These are phyloP conservation scores for Cheilosia pagana DNA, from an alignment of 2,888 invertebrate species.

Conservation along the genomic window DNA sequence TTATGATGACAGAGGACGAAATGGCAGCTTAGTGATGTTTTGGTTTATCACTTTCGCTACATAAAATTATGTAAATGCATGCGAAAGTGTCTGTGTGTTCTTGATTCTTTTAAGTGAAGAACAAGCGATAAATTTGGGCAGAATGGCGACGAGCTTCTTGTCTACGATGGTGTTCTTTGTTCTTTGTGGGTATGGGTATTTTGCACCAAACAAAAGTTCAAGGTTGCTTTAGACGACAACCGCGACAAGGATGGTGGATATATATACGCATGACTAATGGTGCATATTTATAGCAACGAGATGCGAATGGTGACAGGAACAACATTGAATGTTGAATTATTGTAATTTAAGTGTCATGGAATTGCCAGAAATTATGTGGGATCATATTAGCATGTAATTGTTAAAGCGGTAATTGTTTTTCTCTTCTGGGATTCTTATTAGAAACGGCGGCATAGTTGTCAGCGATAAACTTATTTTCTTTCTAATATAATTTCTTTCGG, in stretches of 20 bases:
- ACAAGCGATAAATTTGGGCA: conserved; percentile 53
- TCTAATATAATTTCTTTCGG: no score
- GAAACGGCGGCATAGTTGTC: no score
- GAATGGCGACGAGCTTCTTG: conserved; percentile 40
- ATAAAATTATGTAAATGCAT: conserved; percentile 68
- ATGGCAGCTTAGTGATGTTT: conserved; percentile 71
- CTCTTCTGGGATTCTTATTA: no score
- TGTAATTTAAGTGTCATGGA: conserved; percentile 4
- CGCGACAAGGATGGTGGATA: background rate
- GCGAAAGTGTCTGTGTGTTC: conserved; percentile 27
- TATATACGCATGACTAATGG: background rate
- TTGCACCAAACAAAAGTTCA: conserved; percentile 21
- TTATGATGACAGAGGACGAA: conserved; percentile 47
- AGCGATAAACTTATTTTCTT: no score
- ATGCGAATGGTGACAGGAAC: conserved; percentile 13
- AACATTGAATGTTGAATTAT: conserved; percentile 1
- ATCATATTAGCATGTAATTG: no score
- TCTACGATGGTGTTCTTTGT: conserved; percentile 18
- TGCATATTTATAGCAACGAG: background rate
- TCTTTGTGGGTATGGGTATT: conserved; percentile 1
- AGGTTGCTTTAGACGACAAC: background rate
- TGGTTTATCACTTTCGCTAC: conserved; percentile 71
- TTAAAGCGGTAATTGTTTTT: background rate
- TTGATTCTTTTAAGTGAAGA: conserved; percentile 17
- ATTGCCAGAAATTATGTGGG: background rate